Base-by-base conservation (phyloP, 2,113 vertebrate genomes). In the Vulpes ferrilata region DNA sequence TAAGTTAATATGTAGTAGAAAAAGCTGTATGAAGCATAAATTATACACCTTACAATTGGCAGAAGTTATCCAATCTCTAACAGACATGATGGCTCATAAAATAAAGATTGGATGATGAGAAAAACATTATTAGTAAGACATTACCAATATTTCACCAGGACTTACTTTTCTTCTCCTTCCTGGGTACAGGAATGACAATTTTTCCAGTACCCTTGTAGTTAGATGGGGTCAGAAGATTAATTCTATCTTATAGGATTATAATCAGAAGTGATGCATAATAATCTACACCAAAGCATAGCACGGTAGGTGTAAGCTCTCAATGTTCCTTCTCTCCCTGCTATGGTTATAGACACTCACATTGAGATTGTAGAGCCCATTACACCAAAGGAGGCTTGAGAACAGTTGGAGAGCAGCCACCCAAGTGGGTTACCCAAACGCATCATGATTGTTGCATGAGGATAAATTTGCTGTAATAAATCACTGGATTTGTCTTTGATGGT, bases 351-450 rank as follows among this genome's bases (percentile, higher is more conserved):
- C 78, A 57, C 12, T 73, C 11, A 67, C 2, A 6, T 15, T 78
- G 22, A 78, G 9, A 51, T 43, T 12, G 10, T 15, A 62, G 25
- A 80, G 30, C 1, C 9, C 35, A 1, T 0, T 65, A 74, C 48
- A 43, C 12, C 19, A 65, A 64, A 82, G 11, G 4, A 73, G 13
- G 3, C 5, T 32, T 60, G 9, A 15, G 4, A 38, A 20, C 2
- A 32, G 7, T 17, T 9, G 11, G 67, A 79, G 10, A 17, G 2
- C 4, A 38, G 43, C 7, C 7, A 19, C 13, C 6, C 17, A 13
- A 8, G 11, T 60, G 2, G 30, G 1, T 12, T 19, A 59, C 2
- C 13, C 48, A 35, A n/a, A 48, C 0, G 15, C 48, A 38, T 9
- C 20, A 51, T 9, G 8, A 53, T 25, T 4, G 25, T 12, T 35